These are phyloP conservation scores for Scyliorhinus canicula DNA, from an alignment of 2,797 vertebrate species.

Conservation along the genomic window DNA sequence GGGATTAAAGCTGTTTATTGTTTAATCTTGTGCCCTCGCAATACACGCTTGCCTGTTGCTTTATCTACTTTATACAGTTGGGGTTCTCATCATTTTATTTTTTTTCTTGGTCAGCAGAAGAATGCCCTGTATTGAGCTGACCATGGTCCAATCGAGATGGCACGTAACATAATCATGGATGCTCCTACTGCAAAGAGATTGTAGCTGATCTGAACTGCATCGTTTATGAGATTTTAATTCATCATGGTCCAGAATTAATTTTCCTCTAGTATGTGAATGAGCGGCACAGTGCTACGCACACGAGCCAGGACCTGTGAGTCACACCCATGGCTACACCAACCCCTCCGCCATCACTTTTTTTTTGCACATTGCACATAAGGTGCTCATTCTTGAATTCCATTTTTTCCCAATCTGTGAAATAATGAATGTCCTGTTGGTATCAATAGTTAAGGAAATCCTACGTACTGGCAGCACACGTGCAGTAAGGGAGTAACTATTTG, in stretches of 20 bases:
- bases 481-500: not conserved
- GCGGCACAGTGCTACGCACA: slow-evolving; percentile 28
- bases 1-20: not conserved
- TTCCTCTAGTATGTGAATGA: slow-evolving; percentile 28
- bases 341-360: not conserved
- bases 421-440: not conserved
- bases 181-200: not conserved
- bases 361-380: not conserved
- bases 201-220: slow-evolving; percentile 29
- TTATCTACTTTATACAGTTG: not conserved
- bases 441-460: not conserved
- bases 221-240: slow-evolving; percentile 38
- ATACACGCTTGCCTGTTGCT: not conserved
- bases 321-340: not conserved
- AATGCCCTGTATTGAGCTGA: not conserved
- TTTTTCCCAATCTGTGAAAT: not conserved
- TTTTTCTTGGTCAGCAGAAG: not conserved
- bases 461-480: not conserved
- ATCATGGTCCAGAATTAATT: slow-evolving; percentile 14
- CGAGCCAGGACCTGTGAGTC: too few relatives aligned
- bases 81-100: not conserved
- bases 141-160: not conserved
- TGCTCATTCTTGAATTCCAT: not conserved
- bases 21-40: not conserved
- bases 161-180: not conserved